A percentile compares a stretch with the other conserved stretches of the same genome.
These are phyloP conservation scores for Acronicta psi DNA, from an alignment of 2,888 invertebrate species.

Conservation along the genomic window DNA sequence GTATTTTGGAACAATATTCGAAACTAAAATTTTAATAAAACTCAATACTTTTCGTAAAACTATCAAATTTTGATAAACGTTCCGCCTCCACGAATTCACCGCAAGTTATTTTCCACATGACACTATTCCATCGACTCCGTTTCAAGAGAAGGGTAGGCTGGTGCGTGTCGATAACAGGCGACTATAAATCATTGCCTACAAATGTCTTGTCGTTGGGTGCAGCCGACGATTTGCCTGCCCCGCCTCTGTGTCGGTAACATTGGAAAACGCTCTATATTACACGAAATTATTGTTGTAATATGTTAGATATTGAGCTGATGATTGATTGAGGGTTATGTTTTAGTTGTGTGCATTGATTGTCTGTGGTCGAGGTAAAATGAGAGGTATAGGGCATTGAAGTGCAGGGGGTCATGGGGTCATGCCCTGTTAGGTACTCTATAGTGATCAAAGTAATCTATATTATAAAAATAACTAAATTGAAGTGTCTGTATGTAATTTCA, in stretches of 20 bases:
- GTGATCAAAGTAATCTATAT: too few species aligned
- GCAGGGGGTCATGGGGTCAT: too few species aligned
- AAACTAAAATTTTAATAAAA: neutral
- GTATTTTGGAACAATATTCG: too few species aligned
- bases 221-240: constrained; percentile 80
- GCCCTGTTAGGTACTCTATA: too few species aligned
- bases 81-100: neutral
- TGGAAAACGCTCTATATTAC: constrained; percentile 39
- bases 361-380: constrained; percentile 12
- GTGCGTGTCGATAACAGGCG: constrained; percentile 85
- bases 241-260: constrained; percentile 56
- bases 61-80: constrained; percentile 7
- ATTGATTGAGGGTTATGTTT: constrained; percentile 30
- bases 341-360: constrained; percentile 8
- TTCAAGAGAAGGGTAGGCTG: constrained; percentile 82
- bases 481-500: too few species aligned
- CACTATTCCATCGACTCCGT: constrained; percentile 50
- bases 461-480: too few species aligned
- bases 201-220: constrained; percentile 85
- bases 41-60: neutral
- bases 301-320: constrained; percentile 32
- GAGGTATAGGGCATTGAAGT: neutral
- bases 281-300: constrained; percentile 43
- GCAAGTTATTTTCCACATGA: constrained; percentile 40
- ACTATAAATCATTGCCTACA: constrained; percentile 85